Evolutionary conservation across 1,140 invertebrate species (phyloP).

Genomic region (Parapsyche elsis): DNA sequence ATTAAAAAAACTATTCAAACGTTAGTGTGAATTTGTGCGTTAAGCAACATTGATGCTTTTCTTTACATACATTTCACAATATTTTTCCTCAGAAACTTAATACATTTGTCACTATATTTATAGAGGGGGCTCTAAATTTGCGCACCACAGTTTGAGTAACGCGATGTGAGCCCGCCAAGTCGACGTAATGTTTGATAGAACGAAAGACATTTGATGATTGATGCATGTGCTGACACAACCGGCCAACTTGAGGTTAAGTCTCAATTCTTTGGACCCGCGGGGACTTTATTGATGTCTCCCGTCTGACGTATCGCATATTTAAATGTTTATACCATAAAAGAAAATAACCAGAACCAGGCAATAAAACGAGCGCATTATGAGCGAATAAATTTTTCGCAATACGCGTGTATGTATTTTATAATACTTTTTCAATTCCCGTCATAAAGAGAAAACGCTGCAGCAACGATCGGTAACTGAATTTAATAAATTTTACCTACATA

Average conservation of each 20-base stretch:
- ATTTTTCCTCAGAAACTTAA: too few relatives aligned
- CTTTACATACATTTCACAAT: too few relatives aligned
- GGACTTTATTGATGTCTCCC: constrained; percentile 19
- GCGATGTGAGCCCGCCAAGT: constrained; percentile 5
- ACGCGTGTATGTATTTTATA: not conserved
- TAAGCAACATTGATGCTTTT: too few relatives aligned
- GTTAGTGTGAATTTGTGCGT: too few relatives aligned
- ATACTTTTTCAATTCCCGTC: too few relatives aligned
- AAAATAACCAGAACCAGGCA: not conserved
- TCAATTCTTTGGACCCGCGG: constrained; percentile 47
- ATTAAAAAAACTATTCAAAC: too few relatives aligned
- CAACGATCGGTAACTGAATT: too few relatives aligned
- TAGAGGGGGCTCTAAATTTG: not conserved
- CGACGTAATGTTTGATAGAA: constrained; percentile 47
- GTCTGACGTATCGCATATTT: not conserved
- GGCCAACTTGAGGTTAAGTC: constrained; percentile 46
- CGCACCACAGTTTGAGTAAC: not conserved
- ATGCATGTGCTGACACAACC: constrained; percentile 45
- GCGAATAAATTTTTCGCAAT: not conserved
- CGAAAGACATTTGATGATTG: constrained; percentile 52
- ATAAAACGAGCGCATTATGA: not conserved
- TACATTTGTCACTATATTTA: constrained; percentile 6
- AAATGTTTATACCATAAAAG: constrained; percentile 3
- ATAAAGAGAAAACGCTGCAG: too few relatives aligned
- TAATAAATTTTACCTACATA: too few relatives aligned